Evolutionary conservation across 2,113 vertebrate genomes (phyloP), one percentile per base, ranked within the genome.

Genomic region (Phoenicopterus ruber): DNA sequence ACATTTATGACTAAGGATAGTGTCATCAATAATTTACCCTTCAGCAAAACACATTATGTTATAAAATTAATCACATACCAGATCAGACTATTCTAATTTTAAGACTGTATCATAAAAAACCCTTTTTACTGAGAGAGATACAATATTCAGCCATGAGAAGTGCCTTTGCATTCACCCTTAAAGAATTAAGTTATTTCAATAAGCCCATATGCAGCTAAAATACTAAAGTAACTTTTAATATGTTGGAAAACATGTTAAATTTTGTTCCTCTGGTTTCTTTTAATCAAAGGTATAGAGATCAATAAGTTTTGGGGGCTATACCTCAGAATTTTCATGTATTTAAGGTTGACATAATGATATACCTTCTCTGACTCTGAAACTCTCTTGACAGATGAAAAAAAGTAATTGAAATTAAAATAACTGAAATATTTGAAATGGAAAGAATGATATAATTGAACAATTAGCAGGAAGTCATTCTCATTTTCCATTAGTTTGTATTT

Each of bases 1-100:
- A 91, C 86, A 79, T 93, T 96, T 93, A 81, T 91, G 86, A 93
- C 86, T 89, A 94, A 90, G 63, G 32, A 78, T 79, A 90, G 32
- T 86, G 61, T 91, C 80, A 93, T 95, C 89, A 87, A 83, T 94
- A 96, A 95, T 91, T 71, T 94, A 70, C 26, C 29, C 25, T 84
- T 82, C 63, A 86, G 42, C 47, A 94, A 86, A 94, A 91, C 86
- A 42, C 72, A 91, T 86, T 91, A 90, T 81, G 72, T 62, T 96
- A 84, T n/a, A 86, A 94, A 92, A 81, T 92, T 90, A 88, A 84
- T 91, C 80, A 91, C 55, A 74, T 13, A 78, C 4, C 13, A 82
- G 49, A 88, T 82, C 50, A 73, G 61, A 81, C 38, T 91, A 86
- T 88, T 70, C 54, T 92, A 86, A 94, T 88, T 96, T 88, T 95